Conservation (phyloP, 2,797 vertebrate species). For the Mus spretus region DNA sequence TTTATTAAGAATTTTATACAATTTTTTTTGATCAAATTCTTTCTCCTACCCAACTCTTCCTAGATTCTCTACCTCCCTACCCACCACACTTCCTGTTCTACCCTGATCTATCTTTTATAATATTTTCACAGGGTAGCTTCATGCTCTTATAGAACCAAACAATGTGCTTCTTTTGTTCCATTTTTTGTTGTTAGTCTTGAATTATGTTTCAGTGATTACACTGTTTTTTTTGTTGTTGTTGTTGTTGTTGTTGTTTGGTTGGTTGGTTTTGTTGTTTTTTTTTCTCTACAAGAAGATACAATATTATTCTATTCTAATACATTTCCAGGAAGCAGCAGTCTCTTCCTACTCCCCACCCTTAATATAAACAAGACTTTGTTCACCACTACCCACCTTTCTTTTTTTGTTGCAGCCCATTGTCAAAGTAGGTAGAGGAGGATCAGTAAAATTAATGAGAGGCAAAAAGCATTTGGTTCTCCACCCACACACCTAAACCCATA, state of each 20-base stretch:
- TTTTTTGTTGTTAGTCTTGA: neutral
- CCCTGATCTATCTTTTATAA: neutral
- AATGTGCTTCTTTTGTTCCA: neutral
- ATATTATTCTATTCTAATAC: constrained; percentile 19
- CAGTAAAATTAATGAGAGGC: neutral
- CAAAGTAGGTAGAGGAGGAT: neutral
- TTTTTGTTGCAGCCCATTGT: neutral
- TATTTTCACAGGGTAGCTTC: constrained; percentile 2
- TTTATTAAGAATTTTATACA: neutral
- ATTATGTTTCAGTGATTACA: neutral
- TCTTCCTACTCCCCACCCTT: neutral
- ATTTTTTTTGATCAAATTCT: neutral
- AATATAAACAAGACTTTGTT: neutral
- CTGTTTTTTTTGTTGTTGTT: neutral
- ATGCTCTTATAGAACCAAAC: neutral
- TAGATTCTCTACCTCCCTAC: neutral
- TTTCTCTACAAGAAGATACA: neutral
- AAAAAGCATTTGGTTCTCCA: neutral
- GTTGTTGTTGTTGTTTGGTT: neutral
- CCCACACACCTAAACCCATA: constrained; percentile 81
- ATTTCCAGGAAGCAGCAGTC: constrained; percentile 29
- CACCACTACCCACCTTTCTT: neutral
- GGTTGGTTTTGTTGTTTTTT: no score
- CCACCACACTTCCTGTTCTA: neutral
- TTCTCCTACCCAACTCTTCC: neutral